Conservation (phyloP, 1,140 invertebrate species). For the Amyelois transitella region DNA sequence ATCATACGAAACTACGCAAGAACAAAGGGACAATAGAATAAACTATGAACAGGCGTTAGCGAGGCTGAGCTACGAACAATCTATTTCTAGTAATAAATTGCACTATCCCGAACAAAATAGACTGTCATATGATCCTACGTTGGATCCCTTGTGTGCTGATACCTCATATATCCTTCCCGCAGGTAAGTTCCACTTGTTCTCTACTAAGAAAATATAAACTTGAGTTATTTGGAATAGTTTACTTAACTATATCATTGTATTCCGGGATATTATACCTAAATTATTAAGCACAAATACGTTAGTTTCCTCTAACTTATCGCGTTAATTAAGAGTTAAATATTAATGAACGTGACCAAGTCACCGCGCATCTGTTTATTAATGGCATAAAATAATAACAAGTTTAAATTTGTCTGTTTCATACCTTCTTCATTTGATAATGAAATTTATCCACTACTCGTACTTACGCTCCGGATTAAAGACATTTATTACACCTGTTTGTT, state of each 20-base stretch:
- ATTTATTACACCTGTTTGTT: background rate
- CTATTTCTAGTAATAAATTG: conserved; percentile 41
- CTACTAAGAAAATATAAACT: background rate
- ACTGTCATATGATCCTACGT: conserved; percentile 45
- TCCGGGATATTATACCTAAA: background rate
- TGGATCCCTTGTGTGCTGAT: conserved; percentile 52
- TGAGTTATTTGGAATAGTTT: background rate
- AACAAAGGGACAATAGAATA: conserved; percentile 44
- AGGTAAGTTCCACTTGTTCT: conserved; percentile 30
- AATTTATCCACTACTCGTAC: conserved; percentile 5
- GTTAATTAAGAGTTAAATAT: background rate
- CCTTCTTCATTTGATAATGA: conserved; percentile 2
- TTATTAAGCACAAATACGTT: background rate
- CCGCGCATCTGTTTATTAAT: conserved; percentile 3
- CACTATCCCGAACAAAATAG: conserved; percentile 56
- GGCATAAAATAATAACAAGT: background rate
- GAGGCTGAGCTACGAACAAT: conserved; percentile 56
- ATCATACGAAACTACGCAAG: conserved; percentile 35
- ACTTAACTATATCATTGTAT: no score
- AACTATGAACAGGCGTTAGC: conserved; percentile 57
- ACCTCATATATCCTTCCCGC: conserved; percentile 46
- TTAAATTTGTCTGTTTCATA: no score
- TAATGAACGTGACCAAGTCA: background rate
- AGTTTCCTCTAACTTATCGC: background rate
- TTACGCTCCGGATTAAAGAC: background rate